Percentiles rank a stretch among this genome's conserved stretches.
Evolutionary conservation across 2,888 invertebrate genomes (phyloP).

Genomic region (Neuroscelio doddi): DNA sequence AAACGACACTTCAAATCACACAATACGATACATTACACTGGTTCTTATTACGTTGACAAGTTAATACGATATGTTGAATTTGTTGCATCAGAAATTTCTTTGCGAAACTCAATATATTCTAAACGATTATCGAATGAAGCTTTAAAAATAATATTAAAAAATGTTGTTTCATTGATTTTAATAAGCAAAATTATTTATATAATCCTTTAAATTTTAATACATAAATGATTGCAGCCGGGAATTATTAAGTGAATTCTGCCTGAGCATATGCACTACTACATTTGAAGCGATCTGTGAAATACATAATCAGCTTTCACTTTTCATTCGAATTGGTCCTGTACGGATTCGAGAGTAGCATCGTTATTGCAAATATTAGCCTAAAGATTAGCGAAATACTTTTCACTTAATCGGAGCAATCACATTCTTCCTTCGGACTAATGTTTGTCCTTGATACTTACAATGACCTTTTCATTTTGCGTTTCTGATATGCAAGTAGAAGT

Average conservation of each 20-base stretch:
- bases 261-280: constrained; percentile 12
- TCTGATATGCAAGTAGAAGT: constrained; percentile 39
- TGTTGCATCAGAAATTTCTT: too few relatives aligned
- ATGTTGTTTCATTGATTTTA: too few relatives aligned
- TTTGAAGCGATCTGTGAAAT: constrained; percentile 8
- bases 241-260: constrained; percentile 2
- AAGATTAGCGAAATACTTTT: constrained; percentile 12
- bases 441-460: constrained; percentile 32
- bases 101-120: too few relatives aligned
- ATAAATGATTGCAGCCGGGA: too few relatives aligned
- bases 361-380: constrained; percentile 11
- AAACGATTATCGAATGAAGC: too few relatives aligned
- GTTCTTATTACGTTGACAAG: constrained; percentile 9
- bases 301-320: constrained; percentile 17
- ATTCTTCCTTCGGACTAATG: constrained; percentile 16
- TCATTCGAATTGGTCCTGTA: neutral
- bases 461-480: constrained; percentile 43
- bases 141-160: too few relatives aligned
- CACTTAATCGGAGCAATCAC: constrained; percentile 23
- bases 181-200: too few relatives aligned
- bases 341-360: constrained; percentile 6
- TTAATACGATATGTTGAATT: too few relatives aligned
- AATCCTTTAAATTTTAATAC: too few relatives aligned
- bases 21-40: constrained; percentile 5
- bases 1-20: constrained; percentile 1